These are phyloP conservation scores for Passerina amoena DNA, from an alignment of 2,113 vertebrate species.

Conservation along the genomic window DNA sequence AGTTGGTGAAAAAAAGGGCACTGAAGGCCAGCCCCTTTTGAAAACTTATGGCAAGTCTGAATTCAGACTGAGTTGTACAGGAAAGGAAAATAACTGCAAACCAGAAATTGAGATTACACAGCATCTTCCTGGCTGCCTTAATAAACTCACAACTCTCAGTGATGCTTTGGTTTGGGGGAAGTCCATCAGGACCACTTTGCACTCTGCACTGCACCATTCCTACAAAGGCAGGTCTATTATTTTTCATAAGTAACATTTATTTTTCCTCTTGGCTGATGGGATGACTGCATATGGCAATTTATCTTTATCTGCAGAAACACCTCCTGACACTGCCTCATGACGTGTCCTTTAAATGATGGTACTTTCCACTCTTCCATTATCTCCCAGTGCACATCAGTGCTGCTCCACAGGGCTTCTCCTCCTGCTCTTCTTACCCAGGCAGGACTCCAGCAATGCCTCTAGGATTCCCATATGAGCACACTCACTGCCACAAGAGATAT, in stretches of 20 bases:
- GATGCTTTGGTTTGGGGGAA: rapidly evolving
- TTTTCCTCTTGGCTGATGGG: background rate
- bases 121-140: background rate
- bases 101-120: background rate
- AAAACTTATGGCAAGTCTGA: background rate
- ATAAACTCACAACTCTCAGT: background rate
- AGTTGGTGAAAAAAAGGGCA: background rate
- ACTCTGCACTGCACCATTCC: constrained; percentile 12
- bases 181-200: background rate
- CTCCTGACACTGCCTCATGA: background rate
- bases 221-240: background rate
- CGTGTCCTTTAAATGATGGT: background rate
- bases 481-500: background rate
- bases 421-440: background rate
- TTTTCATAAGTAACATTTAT: background rate
- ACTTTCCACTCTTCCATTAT: background rate
- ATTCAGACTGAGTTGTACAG: background rate
- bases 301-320: background rate
- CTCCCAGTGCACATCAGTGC: background rate
- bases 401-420: background rate
- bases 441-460: background rate
- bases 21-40: background rate
- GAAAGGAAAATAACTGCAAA: background rate
- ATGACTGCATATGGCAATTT: background rate
- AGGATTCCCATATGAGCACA: background rate